phyloP scores from a whole-genome alignment of 2,797 vertebrate genomes.

The Enteromius treurensis region DNA sequence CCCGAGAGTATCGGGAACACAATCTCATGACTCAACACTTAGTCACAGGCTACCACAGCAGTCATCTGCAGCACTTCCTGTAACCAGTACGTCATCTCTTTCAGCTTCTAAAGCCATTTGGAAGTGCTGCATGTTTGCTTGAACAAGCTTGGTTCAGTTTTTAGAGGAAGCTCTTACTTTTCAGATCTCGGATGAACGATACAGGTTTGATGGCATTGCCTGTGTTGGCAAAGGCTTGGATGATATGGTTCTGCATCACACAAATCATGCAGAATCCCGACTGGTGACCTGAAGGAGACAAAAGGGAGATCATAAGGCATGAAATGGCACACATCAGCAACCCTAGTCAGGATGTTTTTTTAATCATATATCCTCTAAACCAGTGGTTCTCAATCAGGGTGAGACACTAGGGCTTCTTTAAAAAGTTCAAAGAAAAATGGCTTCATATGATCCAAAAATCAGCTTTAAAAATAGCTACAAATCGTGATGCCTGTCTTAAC shows the following conservation, averaged over 20 bases:
- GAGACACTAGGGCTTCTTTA: neutral
- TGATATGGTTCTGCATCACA: conserved; percentile 94
- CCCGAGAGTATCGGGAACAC: neutral
- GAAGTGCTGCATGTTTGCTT: neutral
- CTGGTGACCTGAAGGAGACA: conserved; percentile 83
- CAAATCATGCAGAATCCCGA: conserved; percentile 97
- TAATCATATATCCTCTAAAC: neutral
- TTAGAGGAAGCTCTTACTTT: conserved; percentile 83
- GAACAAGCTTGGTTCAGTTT: neutral
- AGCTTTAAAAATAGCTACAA: neutral
- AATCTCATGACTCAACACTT: conserved; percentile 40
- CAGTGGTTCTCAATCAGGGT: neutral
- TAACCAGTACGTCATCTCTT: conserved; percentile 11
- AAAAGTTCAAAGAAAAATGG: neutral
- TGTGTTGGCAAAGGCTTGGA: conserved; percentile 94
- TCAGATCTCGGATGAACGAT: conserved; percentile 93
- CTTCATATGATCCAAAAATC: neutral
- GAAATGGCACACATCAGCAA: neutral
- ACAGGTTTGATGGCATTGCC: conserved; percentile 93
- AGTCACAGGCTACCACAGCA: conserved; percentile 30
- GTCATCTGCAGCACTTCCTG: conserved; percentile 27
- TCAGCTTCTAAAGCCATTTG: neutral
- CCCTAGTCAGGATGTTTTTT: neutral
- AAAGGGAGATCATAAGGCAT: neutral
- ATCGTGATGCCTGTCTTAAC: too few relatives aligned